phyloP scores from a whole-genome alignment of 2,888 invertebrate genomes.

The Pyrrhosoma nymphula region DNA sequence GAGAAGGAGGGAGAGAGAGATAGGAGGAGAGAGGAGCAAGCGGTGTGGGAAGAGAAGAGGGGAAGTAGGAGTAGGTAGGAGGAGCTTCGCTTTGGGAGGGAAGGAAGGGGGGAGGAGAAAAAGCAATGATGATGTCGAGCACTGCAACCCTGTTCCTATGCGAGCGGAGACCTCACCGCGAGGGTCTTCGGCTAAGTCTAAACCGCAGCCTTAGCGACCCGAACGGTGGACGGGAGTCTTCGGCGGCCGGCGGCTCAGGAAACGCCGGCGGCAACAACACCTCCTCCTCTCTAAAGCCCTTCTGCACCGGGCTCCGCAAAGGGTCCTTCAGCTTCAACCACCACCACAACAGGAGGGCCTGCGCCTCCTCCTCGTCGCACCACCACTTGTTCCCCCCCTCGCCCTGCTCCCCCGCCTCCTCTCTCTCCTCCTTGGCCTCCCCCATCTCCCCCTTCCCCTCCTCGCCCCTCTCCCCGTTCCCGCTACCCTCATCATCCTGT shows the following conservation, averaged over 20 bases:
- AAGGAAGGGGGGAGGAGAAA: neutral
- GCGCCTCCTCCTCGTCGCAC: neutral
- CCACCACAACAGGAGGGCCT: neutral
- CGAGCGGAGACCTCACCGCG: constrained; percentile 65
- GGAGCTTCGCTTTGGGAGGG: neutral
- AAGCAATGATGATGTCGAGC: constrained; percentile 62
- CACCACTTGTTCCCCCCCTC: constrained; percentile 42
- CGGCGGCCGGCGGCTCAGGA: neutral
- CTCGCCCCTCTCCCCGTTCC: neutral
- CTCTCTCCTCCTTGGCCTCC: constrained; percentile 42
- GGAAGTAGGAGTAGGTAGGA: neutral
- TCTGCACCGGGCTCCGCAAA: constrained; percentile 56
- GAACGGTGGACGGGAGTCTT: constrained; percentile 21
- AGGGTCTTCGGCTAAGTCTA: constrained; percentile 57
- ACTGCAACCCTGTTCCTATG: constrained; percentile 67
- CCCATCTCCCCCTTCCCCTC: constrained; percentile 12
- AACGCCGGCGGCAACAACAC: neutral
- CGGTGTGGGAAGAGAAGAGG: neutral
- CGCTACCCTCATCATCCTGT: neutral
- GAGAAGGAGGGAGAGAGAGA: neutral
- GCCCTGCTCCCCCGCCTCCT: constrained; percentile 35
- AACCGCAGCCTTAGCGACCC: constrained; percentile 65
- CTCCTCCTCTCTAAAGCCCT: constrained; percentile 37
- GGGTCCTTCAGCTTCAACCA: constrained; percentile 51
- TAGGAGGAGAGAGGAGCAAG: neutral